Evolutionary conservation across 2,797 vertebrate species (phyloP).

Genomic region (Caiman crocodilus): DNA sequence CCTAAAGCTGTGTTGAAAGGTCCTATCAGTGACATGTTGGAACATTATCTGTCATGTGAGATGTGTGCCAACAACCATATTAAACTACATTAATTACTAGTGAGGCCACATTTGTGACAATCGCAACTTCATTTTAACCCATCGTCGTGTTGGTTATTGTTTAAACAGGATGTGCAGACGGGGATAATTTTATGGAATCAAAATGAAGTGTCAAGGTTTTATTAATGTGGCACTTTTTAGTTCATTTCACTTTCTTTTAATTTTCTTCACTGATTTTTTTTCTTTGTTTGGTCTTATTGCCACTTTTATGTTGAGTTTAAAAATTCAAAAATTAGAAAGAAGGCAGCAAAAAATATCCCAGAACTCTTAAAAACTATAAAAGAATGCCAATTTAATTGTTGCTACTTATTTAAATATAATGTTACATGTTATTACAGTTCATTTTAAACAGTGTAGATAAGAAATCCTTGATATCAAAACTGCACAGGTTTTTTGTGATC

Average conservation of each 20-base stretch:
- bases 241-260: constrained; percentile 20
- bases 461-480: fast-evolving
- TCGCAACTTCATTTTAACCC: constrained; percentile 76
- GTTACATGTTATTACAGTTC: not conserved
- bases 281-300: constrained; percentile 24
- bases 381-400: not conserved
- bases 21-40: constrained; percentile 81
- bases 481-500: not conserved
- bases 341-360: not conserved
- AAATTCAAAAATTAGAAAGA: not conserved
- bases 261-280: not conserved
- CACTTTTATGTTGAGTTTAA: not conserved
- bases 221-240: constrained; percentile 51
- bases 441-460: not conserved
- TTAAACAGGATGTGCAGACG: constrained; percentile 74
- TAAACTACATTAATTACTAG: constrained; percentile 79
- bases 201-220: constrained; percentile 54
- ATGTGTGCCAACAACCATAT: constrained; percentile 80
- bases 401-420: not conserved
- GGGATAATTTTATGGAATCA: constrained; percentile 62
- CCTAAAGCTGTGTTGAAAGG: constrained; percentile 81
- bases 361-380: not conserved
- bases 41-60: constrained; percentile 83
- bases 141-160: constrained; percentile 69
- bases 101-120: constrained; percentile 69